These are phyloP conservation scores for Echinometra lucunter DNA, from an alignment of 53 echinoderm and acorn worm species.

Conservation along the genomic window DNA sequence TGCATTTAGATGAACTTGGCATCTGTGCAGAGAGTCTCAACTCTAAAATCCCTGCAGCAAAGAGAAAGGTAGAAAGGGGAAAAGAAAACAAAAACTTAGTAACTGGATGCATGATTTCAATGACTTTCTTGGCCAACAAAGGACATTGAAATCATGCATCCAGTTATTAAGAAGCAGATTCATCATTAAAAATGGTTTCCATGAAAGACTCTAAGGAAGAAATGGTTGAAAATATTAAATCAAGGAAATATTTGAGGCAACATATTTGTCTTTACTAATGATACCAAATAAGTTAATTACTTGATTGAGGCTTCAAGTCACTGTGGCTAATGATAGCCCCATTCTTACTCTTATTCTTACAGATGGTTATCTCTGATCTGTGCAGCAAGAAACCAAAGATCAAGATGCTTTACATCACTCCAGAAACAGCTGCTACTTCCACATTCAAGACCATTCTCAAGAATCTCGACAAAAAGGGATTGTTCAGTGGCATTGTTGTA, in stretches of 20 bases:
- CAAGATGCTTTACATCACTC: conserved; percentile 94
- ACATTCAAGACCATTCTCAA: conserved; percentile 82
- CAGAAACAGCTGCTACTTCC: conserved; percentile 84
- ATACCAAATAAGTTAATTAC: too few relatives aligned
- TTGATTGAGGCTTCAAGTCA: too few relatives aligned
- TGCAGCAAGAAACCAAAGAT: conserved; percentile 79
- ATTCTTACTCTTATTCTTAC: not conserved
- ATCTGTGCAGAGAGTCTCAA: conserved; percentile 87
- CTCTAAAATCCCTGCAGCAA: conserved; percentile 84
- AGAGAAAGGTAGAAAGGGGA: conserved; percentile 72
- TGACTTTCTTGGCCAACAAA: too few relatives aligned
- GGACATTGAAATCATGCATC: too few relatives aligned
- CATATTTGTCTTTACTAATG: too few relatives aligned
- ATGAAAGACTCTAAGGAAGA: too few relatives aligned
- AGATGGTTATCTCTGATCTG: conserved; percentile 80
- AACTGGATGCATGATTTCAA: too few relatives aligned
- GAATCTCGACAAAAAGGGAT: conserved; percentile 70
- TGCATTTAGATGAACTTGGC: conserved; percentile 81
- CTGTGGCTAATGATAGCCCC: not conserved
- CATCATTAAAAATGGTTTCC: too few relatives aligned
- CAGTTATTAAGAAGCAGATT: too few relatives aligned
- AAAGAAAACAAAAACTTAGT: too few relatives aligned
- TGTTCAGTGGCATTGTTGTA: conserved; percentile 84
- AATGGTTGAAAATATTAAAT: too few relatives aligned
- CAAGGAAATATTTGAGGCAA: too few relatives aligned